These are phyloP conservation scores for Orientallactaga bullata DNA, from an alignment of 2,113 vertebrate genomes.

Conservation along the genomic window DNA sequence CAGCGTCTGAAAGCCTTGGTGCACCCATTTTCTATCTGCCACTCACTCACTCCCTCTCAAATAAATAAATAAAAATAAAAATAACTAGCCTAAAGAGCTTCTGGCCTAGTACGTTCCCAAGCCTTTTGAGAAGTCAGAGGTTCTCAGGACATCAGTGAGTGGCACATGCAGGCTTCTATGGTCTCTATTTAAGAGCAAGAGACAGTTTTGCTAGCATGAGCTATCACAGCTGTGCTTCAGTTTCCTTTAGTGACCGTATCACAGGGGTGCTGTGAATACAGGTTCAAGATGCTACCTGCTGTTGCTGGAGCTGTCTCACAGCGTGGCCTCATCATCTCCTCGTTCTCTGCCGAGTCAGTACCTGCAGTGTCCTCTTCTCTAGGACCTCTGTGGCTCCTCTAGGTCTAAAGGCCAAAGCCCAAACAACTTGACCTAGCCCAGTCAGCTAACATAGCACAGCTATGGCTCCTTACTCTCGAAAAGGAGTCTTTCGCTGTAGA, in stretches of 20 bases:
- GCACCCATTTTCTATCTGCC: no score
- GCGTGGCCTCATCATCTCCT: background rate
- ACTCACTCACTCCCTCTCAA: no score
- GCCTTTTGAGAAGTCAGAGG: constrained; percentile 54
- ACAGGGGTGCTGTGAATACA: background rate
- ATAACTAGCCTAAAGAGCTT: constrained; percentile 41
- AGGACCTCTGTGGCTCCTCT: background rate
- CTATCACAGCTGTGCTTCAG: constrained; percentile 6
- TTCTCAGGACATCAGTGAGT: constrained; percentile 8
- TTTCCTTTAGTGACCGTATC: background rate
- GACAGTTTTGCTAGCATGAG: background rate
- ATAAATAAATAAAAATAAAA: constrained; percentile 48
- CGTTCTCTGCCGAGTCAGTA: background rate
- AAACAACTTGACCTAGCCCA: background rate
- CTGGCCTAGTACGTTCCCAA: constrained; percentile 30
- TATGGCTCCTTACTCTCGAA: background rate
- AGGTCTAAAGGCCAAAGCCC: background rate
- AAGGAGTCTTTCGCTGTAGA: background rate
- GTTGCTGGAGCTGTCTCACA: background rate
- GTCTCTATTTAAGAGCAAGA: background rate
- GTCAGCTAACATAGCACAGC: background rate
- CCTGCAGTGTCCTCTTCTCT: background rate
- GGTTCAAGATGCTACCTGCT: background rate
- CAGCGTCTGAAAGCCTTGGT: no score
- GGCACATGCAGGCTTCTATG: background rate